These are phyloP conservation scores for Neosalanx taihuensis DNA, from an alignment of 2,797 vertebrate species.

Conservation along the genomic window DNA sequence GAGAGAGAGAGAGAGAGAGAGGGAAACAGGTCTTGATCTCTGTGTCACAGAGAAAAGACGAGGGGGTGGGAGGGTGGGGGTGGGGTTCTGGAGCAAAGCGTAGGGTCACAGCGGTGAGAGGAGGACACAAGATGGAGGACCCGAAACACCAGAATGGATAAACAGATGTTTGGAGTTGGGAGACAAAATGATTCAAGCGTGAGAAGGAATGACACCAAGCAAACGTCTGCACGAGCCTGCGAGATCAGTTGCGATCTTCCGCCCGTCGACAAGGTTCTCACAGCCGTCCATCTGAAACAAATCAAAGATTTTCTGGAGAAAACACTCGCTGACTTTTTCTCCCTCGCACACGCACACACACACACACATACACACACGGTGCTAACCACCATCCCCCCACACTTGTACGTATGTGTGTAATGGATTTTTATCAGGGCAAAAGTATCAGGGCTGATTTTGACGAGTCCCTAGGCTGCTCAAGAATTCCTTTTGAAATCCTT, in stretches of 20 bases:
- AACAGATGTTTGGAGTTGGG: slow-evolving; percentile 22
- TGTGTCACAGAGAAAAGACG: background rate
- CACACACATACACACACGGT: slow-evolving; percentile 20
- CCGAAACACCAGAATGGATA: slow-evolving; percentile 10
- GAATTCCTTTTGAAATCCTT: slow-evolving; percentile 84
- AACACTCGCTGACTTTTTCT: background rate
- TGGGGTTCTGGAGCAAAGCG: too few species aligned
- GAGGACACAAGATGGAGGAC: background rate
- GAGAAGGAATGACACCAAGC: slow-evolving; percentile 11
- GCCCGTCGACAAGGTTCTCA: background rate
- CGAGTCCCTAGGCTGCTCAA: slow-evolving; percentile 78
- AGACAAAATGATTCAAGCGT: slow-evolving; percentile 19
- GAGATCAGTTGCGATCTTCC: background rate
- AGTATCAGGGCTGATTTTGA: slow-evolving; percentile 77
- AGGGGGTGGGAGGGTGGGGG: too few species aligned
- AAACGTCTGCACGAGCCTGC: slow-evolving; percentile 5
- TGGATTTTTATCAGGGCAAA: slow-evolving; percentile 80
- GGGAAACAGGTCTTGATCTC: background rate
- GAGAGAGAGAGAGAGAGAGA: background rate
- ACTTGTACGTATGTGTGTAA: slow-evolving; percentile 67
- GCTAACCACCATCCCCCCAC: slow-evolving; percentile 53
- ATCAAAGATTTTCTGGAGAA: background rate
- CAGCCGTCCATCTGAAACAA: slow-evolving; percentile 15
- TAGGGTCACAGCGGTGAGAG: too few species aligned
- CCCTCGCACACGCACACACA: slow-evolving; percentile 16